Base-by-base conservation (phyloP, 2,888 invertebrate species). In the Rhamphomyia laevipes region DNA sequence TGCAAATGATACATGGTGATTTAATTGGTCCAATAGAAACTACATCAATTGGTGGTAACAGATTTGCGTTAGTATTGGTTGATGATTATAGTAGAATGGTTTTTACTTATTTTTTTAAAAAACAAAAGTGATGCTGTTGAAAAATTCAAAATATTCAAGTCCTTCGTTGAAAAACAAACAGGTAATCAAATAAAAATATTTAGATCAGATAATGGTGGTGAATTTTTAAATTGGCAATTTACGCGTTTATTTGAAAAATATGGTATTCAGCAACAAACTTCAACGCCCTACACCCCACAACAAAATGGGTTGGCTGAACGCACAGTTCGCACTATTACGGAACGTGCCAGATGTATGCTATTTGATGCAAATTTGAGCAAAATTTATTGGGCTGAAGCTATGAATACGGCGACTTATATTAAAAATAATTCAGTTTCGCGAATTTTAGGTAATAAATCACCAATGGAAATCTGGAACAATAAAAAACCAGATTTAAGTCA, bases 271-370 rank as follows among this genome's bases (percentile, higher is more conserved):
- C 56, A 57, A 42, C 59, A 59, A 45, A 49, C 43, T 51, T 56
- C 58, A 9, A 59, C 59, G 1, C 51, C 57, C 4, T 63, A 63
- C 49, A 62, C 63, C 10, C 63, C 66, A 5, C 59, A 66, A 53
- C 64, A 67, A 54, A 70, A n/a, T n/a, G n/a, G n/a, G n/a, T n/a
- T n/a, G n/a, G n/a, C n/a, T n/a, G n/a, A n/a, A n/a, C n/a, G n/a
- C 69, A 61, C 65, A 50, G 68, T 59, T 51, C 54, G 62, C 46
- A 65, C 60, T 38, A 53, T 65, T 15, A 56, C 65, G 10, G 64
- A 65, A 53, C 57, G 61, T 16, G 62, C 61, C 15, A 53, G 64
- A 33, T 41, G 55, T 10, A 53, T n/a, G n/a, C n/a, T n/a, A n/a
- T n/a, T n/a, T n/a, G n/a, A n/a, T n/a, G n/a, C n/a, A n/a, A n/a